These are phyloP conservation scores for Antechinus stuartii DNA, from an alignment of 2,113 vertebrate species.

Conservation along the genomic window DNA sequence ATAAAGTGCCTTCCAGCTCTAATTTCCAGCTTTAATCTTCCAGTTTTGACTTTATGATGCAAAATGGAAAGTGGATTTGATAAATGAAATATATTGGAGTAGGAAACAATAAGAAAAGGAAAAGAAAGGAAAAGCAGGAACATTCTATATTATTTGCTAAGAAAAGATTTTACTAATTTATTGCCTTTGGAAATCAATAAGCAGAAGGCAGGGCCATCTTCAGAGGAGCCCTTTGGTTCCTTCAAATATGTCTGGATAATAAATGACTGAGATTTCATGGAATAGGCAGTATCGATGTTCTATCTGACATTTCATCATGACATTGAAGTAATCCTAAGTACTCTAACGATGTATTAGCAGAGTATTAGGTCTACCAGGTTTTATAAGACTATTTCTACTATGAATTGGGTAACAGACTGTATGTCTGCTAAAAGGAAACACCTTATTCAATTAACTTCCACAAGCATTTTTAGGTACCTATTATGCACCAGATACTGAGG, in stretches of 20 bases:
- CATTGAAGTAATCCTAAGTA: not conserved
- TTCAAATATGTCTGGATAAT: not conserved
- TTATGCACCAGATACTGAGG: not conserved
- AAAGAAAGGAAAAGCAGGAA: not conserved
- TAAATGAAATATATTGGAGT: not conserved
- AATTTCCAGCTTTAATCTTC: not conserved
- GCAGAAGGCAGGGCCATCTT: not conserved
- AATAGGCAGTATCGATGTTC: not conserved
- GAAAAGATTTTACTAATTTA: not conserved
- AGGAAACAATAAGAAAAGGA: not conserved
- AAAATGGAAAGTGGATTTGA: not conserved
- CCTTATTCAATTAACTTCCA: not conserved
- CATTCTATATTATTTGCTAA: not conserved
- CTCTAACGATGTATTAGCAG: not conserved
- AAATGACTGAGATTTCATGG: not conserved
- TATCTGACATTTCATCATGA: not conserved
- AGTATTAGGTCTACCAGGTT: not conserved
- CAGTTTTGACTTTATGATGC: not conserved
- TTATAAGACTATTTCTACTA: not conserved
- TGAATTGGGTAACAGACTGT: not conserved
- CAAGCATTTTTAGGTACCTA: not conserved
- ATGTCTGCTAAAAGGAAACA: not conserved
- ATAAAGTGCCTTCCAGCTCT: not conserved
- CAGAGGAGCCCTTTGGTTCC: not conserved
- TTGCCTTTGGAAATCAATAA: not conserved